These are phyloP conservation scores for Myripristis jacobus DNA, from an alignment of 2,797 vertebrate species.

Conservation along the genomic window DNA sequence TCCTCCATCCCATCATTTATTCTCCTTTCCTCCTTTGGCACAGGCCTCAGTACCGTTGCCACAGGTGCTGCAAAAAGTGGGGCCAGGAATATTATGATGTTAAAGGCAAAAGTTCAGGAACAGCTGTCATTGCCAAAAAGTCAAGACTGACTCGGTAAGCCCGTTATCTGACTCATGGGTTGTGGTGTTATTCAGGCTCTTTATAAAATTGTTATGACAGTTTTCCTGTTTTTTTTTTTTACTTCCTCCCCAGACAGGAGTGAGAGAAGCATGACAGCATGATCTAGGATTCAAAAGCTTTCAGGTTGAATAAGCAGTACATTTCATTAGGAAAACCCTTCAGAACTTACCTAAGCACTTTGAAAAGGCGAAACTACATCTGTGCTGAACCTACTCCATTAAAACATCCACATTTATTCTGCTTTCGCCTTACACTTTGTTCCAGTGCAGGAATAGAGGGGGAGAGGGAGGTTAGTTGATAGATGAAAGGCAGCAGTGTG, in stretches of 20 bases:
- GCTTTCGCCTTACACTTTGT: neutral
- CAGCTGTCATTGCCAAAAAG: conserved; percentile 28
- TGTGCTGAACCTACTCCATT: neutral
- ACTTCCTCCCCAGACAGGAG: too few relatives aligned
- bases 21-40: conserved; percentile 7
- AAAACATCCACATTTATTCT: neutral
- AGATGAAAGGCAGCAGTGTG: conserved; percentile 47
- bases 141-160: conserved; percentile 14
- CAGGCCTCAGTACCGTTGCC: conserved; percentile 5
- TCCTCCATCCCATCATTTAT: conserved; percentile 30
- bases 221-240: neutral
- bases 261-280: neutral
- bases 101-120: conserved; percentile 25
- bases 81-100: conserved; percentile 1
- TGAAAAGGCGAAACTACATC: neutral
- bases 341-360: neutral
- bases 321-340: neutral
- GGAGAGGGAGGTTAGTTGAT: conserved; percentile 4
- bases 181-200: neutral
- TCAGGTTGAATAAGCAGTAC: neutral
- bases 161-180: conserved; percentile 5
- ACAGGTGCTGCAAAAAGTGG: conserved; percentile 4
- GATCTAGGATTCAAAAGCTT: neutral
- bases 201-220: neutral
- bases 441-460: neutral